Evolutionary conservation across 35 echinoderm and acorn worm genomes (phyloP).

Genomic region (Diadema setosum): DNA sequence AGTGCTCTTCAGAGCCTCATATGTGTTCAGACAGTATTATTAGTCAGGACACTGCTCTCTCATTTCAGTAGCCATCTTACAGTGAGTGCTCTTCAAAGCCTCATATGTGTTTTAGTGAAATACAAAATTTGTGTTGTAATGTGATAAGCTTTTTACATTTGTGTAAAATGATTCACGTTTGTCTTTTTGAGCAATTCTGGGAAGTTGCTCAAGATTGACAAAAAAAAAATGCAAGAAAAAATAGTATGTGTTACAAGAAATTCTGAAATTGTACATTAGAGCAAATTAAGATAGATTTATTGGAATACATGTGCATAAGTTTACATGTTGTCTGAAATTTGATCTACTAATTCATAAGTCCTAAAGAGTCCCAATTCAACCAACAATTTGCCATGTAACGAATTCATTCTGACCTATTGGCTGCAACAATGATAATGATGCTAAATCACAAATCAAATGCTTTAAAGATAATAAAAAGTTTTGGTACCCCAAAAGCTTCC

Average conservation of each 20-base stretch:
- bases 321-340: not conserved
- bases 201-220: not conserved
- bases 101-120: no score
- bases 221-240: not conserved
- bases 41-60: no score
- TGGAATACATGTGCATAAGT: not conserved
- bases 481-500: no score
- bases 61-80: no score
- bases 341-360: not conserved
- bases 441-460: not conserved
- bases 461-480: no score
- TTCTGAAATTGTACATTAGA: not conserved
- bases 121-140: not conserved
- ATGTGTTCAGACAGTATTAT: no score
- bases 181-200: not conserved
- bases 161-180: not conserved
- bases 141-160: not conserved
- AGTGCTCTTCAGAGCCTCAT: no score
- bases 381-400: not conserved
- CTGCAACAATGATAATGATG: not conserved
- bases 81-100: no score
- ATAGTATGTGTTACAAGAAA: not conserved
- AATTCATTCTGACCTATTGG: not conserved
- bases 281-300: not conserved
- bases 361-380: not conserved